Percentiles rank a stretch among this genome's conserved stretches.
These are phyloP conservation scores for Hexactinellida sp. DNA, from an alignment of 37 sponge, comb jelly and placozoan species.

Conservation along the genomic window DNA sequence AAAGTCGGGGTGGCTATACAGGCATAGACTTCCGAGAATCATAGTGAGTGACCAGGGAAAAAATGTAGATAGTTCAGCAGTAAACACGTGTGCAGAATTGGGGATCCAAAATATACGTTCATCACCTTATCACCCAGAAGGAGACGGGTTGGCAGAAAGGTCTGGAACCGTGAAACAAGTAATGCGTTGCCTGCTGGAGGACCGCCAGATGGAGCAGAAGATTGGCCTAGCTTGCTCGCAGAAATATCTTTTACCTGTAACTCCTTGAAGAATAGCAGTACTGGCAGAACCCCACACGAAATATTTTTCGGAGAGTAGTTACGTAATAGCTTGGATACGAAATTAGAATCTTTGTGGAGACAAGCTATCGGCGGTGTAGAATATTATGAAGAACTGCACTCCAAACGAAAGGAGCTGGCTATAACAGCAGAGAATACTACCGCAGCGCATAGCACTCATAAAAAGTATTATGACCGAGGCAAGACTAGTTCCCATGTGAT, in stretches of 20 bases:
- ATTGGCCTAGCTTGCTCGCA: not conserved
- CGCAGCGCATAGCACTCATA: not conserved
- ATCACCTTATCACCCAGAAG: not conserved
- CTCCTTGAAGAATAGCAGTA: not conserved
- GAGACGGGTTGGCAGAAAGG: not conserved
- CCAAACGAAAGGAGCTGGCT: not conserved
- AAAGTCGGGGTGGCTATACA: not conserved
- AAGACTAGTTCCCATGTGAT: not conserved
- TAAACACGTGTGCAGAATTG: not conserved
- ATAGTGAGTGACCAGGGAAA: not conserved
- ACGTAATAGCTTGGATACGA: not conserved
- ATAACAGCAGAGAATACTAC: not conserved
- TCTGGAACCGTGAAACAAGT: not conserved
- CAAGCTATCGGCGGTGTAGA: not conserved
- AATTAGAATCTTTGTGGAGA: not conserved
- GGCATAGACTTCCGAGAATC: not conserved
- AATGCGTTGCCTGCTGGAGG: not conserved
- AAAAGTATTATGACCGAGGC: not conserved
- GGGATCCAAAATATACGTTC: not conserved
- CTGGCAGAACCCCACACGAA: not conserved
- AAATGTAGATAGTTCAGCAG: not conserved
- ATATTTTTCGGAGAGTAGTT: not conserved
- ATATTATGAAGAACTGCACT: not conserved
- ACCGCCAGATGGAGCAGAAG: not conserved
- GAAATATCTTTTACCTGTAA: not conserved